phyloP scores from a whole-genome alignment of 2,113 vertebrate genomes.

The Hyperoodon ampullatus region DNA sequence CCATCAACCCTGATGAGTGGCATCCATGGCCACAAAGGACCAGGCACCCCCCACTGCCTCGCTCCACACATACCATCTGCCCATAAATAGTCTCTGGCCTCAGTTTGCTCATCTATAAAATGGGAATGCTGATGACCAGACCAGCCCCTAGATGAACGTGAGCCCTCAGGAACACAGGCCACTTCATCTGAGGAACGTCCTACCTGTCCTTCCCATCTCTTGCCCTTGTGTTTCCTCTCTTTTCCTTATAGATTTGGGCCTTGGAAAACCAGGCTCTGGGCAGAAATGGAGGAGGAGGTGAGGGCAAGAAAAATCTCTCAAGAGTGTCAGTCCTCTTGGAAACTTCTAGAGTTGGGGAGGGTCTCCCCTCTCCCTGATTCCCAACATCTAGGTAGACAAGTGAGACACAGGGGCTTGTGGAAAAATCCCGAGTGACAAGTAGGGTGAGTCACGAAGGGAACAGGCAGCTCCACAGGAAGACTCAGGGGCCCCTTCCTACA shows the following conservation, averaged over 20 bases:
- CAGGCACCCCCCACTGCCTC: background rate
- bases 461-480: background rate
- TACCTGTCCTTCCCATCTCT: background rate
- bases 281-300: too few relatives aligned
- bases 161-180: background rate
- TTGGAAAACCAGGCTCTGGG: background rate
- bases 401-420: background rate
- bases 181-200: background rate
- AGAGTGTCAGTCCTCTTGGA: background rate
- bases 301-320: background rate
- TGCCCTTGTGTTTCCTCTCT: background rate
- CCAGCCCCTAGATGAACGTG: background rate
- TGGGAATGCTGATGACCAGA: background rate
- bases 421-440: background rate
- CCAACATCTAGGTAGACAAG: background rate
- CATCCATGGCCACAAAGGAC: background rate
- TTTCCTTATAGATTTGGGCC: background rate
- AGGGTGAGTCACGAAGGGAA: background rate
- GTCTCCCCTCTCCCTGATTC: background rate
- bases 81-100: background rate
- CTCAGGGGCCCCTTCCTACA: background rate
- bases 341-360: background rate
- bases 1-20: background rate
- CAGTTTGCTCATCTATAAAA: background rate
- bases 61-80: fast-evolving